phyloP scores from a whole-genome alignment of 2,888 invertebrate genomes.

The Autographa pulchrina region DNA sequence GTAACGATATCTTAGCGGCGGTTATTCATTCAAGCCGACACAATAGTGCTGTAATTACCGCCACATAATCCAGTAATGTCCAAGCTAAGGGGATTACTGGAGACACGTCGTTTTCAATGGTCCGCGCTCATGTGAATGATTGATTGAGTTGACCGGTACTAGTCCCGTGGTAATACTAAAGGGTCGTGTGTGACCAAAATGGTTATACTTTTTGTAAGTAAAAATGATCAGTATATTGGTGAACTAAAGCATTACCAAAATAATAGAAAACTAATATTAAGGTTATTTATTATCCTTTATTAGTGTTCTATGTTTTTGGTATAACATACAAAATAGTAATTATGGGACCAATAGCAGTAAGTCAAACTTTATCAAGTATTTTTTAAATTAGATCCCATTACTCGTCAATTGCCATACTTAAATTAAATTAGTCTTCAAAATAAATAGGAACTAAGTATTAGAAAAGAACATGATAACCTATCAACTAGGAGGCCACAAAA shows the following conservation, averaged over 20 bases:
- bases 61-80: slow-evolving; percentile 43
- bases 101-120: not conserved
- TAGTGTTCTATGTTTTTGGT: no score
- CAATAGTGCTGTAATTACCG: slow-evolving; percentile 44
- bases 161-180: not conserved
- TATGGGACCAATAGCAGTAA: no score
- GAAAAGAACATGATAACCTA: not conserved
- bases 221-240: no score
- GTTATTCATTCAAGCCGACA: slow-evolving; percentile 59
- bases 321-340: no score
- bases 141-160: not conserved
- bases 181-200: not conserved
- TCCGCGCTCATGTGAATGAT: slow-evolving; percentile 4
- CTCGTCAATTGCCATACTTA: no score
- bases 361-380: no score
- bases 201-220: not conserved
- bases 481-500: not conserved
- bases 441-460: no score
- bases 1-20: slow-evolving; percentile 30
- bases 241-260: no score
- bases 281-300: no score
- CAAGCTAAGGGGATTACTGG: slow-evolving; percentile 17
- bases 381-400: no score
- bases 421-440: no score
- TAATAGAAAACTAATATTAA: no score